Conservation (phyloP, 2,797 vertebrate species). For the Lateolabrax maculatus region DNA sequence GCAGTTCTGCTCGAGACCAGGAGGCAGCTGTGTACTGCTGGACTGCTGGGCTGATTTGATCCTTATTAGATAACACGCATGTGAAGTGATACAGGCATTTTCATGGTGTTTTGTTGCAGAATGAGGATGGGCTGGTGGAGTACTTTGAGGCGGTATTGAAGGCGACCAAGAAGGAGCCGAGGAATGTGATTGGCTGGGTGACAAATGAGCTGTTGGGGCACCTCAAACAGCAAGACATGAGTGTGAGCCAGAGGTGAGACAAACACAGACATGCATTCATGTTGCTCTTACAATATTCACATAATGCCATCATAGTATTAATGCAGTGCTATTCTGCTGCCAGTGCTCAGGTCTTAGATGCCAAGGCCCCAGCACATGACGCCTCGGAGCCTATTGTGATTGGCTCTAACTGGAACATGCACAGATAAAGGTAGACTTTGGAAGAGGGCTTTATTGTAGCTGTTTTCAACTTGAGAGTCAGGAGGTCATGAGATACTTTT, state of each 20-base stretch:
- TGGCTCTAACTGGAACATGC: background rate
- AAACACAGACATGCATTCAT: background rate
- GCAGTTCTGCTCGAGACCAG: constrained; percentile 26
- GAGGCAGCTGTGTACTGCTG: constrained; percentile 34
- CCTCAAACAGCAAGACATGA: constrained; percentile 89
- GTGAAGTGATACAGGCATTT: background rate
- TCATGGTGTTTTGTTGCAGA: constrained; percentile 82
- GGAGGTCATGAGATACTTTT: background rate
- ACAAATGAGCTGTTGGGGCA: constrained; percentile 91
- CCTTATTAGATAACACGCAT: constrained; percentile 30
- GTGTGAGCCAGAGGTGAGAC: constrained; percentile 92
- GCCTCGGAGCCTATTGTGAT: background rate
- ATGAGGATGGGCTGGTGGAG: constrained; percentile 93
- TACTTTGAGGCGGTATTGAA: constrained; percentile 92
- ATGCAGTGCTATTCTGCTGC: constrained; percentile 5
- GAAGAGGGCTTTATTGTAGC: background rate
- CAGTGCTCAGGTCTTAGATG: background rate
- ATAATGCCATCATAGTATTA: background rate
- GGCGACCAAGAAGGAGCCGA: constrained; percentile 89
- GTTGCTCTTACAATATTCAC: background rate
- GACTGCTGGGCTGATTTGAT: constrained; percentile 22
- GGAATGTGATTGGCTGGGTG: constrained; percentile 95
- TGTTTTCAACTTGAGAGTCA: constrained; percentile 5
- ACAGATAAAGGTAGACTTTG: background rate
- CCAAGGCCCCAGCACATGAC: background rate